Evolutionary conservation across 2,113 vertebrate species (phyloP).

Genomic region (Macroglossus sobrinus): DNA sequence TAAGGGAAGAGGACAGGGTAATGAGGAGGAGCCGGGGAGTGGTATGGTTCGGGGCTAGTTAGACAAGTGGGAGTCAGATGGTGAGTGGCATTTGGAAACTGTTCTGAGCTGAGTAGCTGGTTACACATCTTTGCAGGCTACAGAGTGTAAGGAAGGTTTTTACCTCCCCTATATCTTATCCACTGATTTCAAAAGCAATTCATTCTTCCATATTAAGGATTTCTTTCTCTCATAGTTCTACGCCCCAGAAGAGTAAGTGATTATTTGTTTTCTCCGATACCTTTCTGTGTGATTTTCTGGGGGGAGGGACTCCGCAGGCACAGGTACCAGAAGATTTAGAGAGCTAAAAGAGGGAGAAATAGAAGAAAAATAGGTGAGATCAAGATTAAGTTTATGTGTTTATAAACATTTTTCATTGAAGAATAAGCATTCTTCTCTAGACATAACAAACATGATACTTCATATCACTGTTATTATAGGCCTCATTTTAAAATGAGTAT

Average conservation of each 20-base stretch:
- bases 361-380: background rate
- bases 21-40: no score
- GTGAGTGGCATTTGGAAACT: background rate
- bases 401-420: background rate
- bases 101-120: background rate
- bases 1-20: background rate
- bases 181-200: background rate
- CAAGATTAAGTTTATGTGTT: background rate
- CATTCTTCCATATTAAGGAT: background rate
- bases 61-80: background rate
- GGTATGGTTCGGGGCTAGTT: accelerated
- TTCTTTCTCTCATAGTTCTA: background rate
- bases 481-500: background rate
- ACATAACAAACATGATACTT: background rate
- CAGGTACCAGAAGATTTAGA: background rate
- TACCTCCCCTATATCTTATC: background rate
- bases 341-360: background rate
- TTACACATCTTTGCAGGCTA: background rate
- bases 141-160: background rate
- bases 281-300: background rate
- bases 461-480: background rate
- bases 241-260: background rate
- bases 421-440: background rate
- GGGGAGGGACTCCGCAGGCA: background rate
- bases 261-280: background rate